Percentiles rank a stretch among this genome's conserved stretches.
Evolutionary conservation across 2,797 vertebrate genomes (phyloP).

Genomic region (Dendrocincla tyrannina): DNA sequence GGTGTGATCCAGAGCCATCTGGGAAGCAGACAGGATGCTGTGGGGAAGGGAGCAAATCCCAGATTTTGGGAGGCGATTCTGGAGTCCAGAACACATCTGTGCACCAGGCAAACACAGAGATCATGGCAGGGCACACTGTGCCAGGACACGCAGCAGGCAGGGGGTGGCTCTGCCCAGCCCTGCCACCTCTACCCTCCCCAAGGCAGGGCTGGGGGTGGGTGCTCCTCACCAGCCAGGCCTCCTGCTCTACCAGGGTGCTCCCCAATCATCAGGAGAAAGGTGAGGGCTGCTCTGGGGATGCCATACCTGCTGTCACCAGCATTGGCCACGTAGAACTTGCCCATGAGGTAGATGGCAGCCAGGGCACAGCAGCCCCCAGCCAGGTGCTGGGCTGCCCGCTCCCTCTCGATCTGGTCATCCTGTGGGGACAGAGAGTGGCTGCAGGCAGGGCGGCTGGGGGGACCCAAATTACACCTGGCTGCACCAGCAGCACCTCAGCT

Average conservation of each 20-base stretch:
- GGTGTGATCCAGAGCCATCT: background rate
- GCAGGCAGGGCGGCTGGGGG: background rate
- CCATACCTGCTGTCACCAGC: constrained; percentile 96
- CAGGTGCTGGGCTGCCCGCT: constrained; percentile 83
- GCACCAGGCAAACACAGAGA: fast-evolving
- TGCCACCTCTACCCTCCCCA: background rate
- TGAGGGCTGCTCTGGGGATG: background rate
- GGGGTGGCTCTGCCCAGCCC: background rate
- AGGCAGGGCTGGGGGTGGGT: background rate
- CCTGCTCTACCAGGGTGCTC: background rate
- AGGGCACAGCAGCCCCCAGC: constrained; percentile 95
- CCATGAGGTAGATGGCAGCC: constrained; percentile 88
- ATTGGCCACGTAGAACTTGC: constrained; percentile 96
- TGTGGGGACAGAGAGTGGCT: constrained; percentile 57
- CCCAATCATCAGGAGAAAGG: fast-evolving
- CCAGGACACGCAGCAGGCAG: fast-evolving
- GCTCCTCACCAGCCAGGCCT: background rate
- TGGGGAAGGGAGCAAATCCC: background rate
- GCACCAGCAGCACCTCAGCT: background rate
- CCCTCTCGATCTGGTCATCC: constrained; percentile 92
- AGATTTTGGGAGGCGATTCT: background rate
- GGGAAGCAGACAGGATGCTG: background rate
- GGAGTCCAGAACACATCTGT: background rate
- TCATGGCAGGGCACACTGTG: fast-evolving
- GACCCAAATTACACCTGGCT: background rate